These are phyloP conservation scores for Tragelaphus strepsiceros DNA, from an alignment of 2,113 vertebrate genomes.

Conservation along the genomic window DNA sequence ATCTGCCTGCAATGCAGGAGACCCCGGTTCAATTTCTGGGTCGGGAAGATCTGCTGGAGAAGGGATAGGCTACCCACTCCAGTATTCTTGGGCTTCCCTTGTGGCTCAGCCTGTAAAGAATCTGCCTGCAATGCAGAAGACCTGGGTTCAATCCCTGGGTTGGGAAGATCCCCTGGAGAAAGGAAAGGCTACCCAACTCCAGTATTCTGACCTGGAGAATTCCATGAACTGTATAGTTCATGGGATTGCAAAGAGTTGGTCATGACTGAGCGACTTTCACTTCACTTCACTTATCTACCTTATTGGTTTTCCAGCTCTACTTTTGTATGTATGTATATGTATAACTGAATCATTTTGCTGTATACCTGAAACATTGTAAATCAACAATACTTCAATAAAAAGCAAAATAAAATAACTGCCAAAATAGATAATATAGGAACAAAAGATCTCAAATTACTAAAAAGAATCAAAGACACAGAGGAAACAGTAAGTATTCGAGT, in stretches of 20 bases:
- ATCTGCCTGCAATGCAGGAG: background rate
- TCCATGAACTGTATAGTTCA: background rate
- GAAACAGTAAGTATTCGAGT: background rate
- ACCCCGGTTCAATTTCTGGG: fast-evolving
- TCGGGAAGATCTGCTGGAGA: background rate
- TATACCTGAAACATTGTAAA: background rate
- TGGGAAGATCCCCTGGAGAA: background rate
- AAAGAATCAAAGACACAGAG: background rate
- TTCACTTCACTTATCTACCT: background rate
- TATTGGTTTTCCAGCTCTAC: background rate
- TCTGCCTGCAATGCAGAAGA: background rate
- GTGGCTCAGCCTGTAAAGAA: background rate
- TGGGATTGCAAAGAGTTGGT: background rate
- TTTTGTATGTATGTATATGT: background rate
- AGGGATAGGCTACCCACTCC: background rate
- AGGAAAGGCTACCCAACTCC: background rate
- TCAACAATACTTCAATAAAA: background rate
- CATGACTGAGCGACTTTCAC: background rate
- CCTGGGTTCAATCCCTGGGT: background rate
- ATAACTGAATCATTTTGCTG: background rate
- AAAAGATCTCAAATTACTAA: background rate
- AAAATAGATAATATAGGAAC: background rate
- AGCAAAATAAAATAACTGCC: background rate
- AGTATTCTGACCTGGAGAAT: background rate
- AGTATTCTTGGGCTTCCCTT: background rate